phyloP scores from a whole-genome alignment of 2,797 vertebrate species.

The Myripristis murdjan region DNA sequence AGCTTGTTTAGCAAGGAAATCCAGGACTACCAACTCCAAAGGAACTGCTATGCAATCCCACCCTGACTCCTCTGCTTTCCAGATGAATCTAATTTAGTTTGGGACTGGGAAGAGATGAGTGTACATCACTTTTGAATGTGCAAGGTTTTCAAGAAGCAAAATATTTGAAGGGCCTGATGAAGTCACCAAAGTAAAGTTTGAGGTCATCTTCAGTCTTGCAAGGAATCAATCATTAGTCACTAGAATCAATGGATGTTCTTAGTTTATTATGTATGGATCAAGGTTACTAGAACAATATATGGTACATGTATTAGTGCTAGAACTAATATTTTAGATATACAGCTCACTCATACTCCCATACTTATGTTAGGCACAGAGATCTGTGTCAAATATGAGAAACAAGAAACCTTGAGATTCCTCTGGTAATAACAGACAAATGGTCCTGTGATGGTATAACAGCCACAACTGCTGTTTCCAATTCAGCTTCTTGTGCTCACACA shows the following conservation, averaged over 20 bases:
- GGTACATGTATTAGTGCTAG: no score
- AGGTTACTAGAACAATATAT: no score
- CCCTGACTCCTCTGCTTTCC: no score
- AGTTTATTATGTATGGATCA: no score
- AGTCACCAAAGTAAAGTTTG: background rate
- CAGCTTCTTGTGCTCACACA: conserved; percentile 24
- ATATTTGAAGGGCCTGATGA: no score
- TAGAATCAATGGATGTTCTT: background rate
- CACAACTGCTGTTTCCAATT: conserved; percentile 70
- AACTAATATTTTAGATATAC: background rate
- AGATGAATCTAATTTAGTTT: no score
- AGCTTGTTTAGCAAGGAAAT: background rate
- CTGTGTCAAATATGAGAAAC: conserved; percentile 33
- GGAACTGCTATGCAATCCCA: no score
- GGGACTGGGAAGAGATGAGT: no score
- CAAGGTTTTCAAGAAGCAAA: background rate
- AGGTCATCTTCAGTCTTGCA: background rate
- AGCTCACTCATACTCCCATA: background rate
- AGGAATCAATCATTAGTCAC: background rate
- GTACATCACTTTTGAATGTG: background rate
- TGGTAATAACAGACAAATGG: conserved; percentile 35
- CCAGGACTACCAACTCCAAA: background rate
- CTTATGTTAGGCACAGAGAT: conserved; percentile 4
- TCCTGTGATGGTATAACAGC: conserved; percentile 47
- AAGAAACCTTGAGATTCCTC: conserved; percentile 39